Evolutionary conservation across 2,888 invertebrate genomes (phyloP).

Genomic region (Rhynchonema sp.): DNA sequence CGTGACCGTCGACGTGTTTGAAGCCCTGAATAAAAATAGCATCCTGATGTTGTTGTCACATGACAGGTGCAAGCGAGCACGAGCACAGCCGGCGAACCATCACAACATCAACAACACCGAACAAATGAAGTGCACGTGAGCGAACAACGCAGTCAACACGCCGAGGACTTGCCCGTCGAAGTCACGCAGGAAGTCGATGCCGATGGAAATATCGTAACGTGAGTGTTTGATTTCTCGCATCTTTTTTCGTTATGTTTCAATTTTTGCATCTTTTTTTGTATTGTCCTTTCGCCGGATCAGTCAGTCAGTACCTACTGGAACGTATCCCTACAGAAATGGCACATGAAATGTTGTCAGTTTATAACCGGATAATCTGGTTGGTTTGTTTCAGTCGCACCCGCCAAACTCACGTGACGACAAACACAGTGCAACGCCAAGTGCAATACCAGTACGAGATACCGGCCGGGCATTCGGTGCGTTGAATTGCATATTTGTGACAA

Average conservation of each 20-base stretch:
- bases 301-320: too few relatives aligned
- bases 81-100: too few relatives aligned
- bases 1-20: not conserved
- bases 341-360: not conserved
- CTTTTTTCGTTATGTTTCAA: too few relatives aligned
- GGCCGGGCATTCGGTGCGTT: too few relatives aligned
- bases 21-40: not conserved
- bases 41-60: too few relatives aligned
- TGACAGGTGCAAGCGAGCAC: too few relatives aligned
- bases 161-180: slow-evolving; percentile 2
- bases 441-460: not conserved
- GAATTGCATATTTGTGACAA: too few relatives aligned
- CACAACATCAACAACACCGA: too few relatives aligned
- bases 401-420: slow-evolving; percentile 7
- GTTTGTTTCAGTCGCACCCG: not conserved
- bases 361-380: not conserved
- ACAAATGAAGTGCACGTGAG: too few relatives aligned
- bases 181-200: slow-evolving; percentile 16
- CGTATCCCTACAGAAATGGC: too few relatives aligned
- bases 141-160: slow-evolving; percentile 18
- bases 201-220: slow-evolving; percentile 18
- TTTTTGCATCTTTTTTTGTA: too few relatives aligned
- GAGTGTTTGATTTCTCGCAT: not conserved
- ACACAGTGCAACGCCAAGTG: slow-evolving; percentile 21
- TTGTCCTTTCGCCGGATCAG: too few relatives aligned